phyloP scores from a whole-genome alignment of 2,888 invertebrate genomes.

The Acheta domesticus region DNA sequence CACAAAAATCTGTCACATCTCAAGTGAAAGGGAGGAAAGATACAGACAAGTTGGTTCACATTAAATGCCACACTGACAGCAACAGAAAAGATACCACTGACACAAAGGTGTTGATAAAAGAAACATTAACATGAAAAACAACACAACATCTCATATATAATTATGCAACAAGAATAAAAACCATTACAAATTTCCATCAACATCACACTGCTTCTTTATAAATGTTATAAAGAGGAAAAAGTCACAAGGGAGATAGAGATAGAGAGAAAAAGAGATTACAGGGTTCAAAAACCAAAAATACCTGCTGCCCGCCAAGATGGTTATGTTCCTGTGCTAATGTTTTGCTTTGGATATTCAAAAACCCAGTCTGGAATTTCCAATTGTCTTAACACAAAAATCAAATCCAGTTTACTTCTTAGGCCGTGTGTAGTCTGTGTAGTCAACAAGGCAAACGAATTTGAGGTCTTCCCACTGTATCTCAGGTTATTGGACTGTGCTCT shows the following conservation, averaged over 20 bases:
- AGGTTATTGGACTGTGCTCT: not conserved
- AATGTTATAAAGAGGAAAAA: not conserved
- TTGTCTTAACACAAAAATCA: too few relatives aligned
- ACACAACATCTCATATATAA: not conserved
- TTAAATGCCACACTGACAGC: constrained; percentile 32
- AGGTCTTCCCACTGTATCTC: not conserved
- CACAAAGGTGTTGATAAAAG: constrained; percentile 33
- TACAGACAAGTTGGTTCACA: constrained; percentile 1
- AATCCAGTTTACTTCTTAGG: not conserved
- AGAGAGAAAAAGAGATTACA: not conserved
- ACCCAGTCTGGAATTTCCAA: not conserved
- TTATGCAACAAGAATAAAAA: not conserved
- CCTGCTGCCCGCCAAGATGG: constrained; percentile 18
- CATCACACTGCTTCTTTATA: constrained; percentile 2
- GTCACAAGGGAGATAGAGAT: not conserved
- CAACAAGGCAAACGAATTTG: not conserved
- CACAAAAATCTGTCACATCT: not conserved
- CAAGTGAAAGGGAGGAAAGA: not conserved
- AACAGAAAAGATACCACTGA: constrained; percentile 39
- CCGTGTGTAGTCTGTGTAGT: not conserved
- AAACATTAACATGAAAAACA: constrained; percentile 12
- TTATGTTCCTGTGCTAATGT: constrained; percentile 9
- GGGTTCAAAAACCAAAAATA: constrained; percentile 18
- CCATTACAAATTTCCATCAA: not conserved
- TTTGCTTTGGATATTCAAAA: constrained; percentile 11